A percentile compares a stretch with the other conserved stretches of the same genome.
These are phyloP conservation scores for Xiphophorus maculatus DNA, from an alignment of 2,113 vertebrate species.

Conservation along the genomic window DNA sequence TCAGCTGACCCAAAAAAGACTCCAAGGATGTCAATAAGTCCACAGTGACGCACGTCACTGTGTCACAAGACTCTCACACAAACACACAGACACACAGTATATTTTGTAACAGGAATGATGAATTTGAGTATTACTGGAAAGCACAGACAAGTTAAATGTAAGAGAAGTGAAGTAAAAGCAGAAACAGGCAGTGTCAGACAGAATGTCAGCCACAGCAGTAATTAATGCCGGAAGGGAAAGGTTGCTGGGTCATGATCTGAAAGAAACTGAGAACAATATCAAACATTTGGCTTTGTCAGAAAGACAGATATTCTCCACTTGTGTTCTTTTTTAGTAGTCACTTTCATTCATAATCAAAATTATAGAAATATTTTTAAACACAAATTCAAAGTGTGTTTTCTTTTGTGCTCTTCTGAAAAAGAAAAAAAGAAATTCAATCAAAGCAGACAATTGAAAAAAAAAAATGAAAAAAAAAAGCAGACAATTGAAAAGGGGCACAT, in stretches of 20 bases:
- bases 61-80: slow-evolving; percentile 59
- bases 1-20: slow-evolving; percentile 58
- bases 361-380: neutral
- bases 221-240: neutral
- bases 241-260: slow-evolving; percentile 22
- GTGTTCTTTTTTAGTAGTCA: neutral
- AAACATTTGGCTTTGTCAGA: neutral
- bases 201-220: neutral
- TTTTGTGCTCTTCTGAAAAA: neutral
- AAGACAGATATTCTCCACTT: neutral
- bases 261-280: slow-evolving; percentile 15
- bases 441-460: neutral
- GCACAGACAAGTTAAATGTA: neutral
- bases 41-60: slow-evolving; percentile 47
- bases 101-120: slow-evolving; percentile 25
- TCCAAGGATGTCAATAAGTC: slow-evolving; percentile 55
- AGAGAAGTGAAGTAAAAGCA: neutral
- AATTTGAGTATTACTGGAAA: slow-evolving; percentile 10
- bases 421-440: neutral
- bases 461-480: too few relatives aligned
- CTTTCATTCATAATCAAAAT: neutral
- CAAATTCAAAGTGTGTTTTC: neutral
- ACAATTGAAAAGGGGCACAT: neutral
- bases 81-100: slow-evolving; percentile 1
- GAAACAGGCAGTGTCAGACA: neutral